Conservation (phyloP, 2,113 vertebrate species). For the Aythya baeri region DNA sequence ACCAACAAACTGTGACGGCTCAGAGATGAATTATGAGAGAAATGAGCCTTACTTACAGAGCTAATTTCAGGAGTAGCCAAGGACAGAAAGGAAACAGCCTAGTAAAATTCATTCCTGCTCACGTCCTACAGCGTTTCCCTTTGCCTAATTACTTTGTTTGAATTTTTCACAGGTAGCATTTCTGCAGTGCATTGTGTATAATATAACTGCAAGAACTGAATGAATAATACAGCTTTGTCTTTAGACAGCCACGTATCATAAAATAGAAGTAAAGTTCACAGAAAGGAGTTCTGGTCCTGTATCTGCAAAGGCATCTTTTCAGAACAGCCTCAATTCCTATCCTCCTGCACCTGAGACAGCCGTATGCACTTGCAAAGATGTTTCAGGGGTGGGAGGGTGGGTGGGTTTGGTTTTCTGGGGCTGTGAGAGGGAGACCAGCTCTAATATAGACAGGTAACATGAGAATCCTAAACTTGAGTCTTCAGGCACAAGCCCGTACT, state of each 20-base stretch:
- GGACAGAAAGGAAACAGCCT: not conserved
- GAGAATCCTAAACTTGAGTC: not conserved
- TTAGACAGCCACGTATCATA: not conserved
- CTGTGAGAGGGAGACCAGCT: not conserved
- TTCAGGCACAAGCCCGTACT: not conserved
- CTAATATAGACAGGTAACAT: not conserved
- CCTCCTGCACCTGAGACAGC: not conserved
- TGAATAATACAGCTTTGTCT: not conserved
- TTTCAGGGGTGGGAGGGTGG: not conserved
- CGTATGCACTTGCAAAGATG: not conserved
- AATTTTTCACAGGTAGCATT: not conserved
- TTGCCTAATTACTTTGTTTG: not conserved
- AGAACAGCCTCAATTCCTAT: not conserved
- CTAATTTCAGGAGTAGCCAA: not conserved
- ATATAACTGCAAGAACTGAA: no score
- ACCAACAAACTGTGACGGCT: slow-evolving; percentile 58
- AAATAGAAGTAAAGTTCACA: not conserved
- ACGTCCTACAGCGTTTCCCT: not conserved
- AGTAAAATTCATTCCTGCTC: slow-evolving; percentile 22
- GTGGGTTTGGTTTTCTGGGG: not conserved
- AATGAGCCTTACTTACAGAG: slow-evolving; percentile 11
- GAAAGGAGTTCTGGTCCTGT: not conserved
- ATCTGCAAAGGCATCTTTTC: not conserved
- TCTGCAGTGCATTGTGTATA: not conserved
- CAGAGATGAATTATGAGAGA: slow-evolving; percentile 35